Evolutionary conservation across 2,797 vertebrate genomes (phyloP), one percentile per base, ranked within the genome.

Genomic region (Sebastes reedi): DNA sequence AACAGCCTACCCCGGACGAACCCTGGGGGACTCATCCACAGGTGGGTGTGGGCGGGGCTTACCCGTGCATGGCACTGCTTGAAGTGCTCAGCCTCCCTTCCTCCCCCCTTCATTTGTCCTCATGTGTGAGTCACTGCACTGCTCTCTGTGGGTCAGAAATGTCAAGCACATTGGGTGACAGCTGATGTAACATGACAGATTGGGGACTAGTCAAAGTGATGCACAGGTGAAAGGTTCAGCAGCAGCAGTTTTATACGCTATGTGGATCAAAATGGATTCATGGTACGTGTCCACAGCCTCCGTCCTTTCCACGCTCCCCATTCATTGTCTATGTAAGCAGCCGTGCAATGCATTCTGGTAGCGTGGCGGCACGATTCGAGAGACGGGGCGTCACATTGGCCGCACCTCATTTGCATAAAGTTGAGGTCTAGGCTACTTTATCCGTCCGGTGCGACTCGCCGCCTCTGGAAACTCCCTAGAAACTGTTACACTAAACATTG

Each of bases 1-100:
- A 97, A 97, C 96, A 98, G 97, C 97, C 92, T 98, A 97, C 91
- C 97, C 97, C 0, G 97, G 97, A 98, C 96, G 97, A 93, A 97
- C 96, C 94, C 94, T 98, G 93, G 97, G 96, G 92, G 97, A 97
- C 87, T 96, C 97, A 24, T 96, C 96, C 94, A 95, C 97, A 97
- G 97, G 97, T 98, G 96, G 97, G 97, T 98, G 95, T 91, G 30
- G 88, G 89, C 71, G 80, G 93, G 92, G 90, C 89, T 82, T 91
- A 91, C 83, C 88, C 82, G 83, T 93, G 96, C 96, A 96, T 96
- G 96, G 91, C 94, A 88, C 96, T 92, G 93, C 94, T 95, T 93
- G 91, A 92, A 88, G 88, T 87, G 94, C 91, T 92, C 83, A 50
- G 88, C 89, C 91, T n/a, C 89, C 76, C 76, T 76, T 72, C 75